Evolutionary conservation across 2,113 vertebrate species (phyloP).

Genomic region (Tachuris rubrigastra): DNA sequence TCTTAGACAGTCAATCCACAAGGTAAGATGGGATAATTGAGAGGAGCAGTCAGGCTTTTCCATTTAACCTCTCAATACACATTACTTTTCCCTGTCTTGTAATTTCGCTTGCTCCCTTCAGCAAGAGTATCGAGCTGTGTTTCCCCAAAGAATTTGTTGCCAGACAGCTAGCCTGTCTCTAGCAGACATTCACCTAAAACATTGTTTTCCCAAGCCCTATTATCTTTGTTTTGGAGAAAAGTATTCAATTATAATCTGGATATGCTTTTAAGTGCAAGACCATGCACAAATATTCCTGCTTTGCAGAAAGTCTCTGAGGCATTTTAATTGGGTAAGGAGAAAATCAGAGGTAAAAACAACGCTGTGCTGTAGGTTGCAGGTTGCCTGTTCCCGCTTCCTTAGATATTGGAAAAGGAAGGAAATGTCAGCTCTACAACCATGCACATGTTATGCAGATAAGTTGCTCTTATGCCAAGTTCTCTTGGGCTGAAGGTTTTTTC

Average conservation of each 20-base stretch:
- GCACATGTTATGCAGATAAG: not conserved
- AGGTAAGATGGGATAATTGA: not conserved
- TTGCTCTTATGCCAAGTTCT: not conserved
- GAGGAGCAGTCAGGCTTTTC: not conserved
- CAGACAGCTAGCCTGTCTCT: not conserved
- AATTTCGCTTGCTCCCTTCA: constrained; percentile 2
- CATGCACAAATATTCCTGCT: not conserved
- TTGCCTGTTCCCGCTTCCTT: not conserved
- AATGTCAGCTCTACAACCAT: not conserved
- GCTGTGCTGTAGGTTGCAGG: not conserved
- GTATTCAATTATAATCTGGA: not conserved
- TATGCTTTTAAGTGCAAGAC: not conserved
- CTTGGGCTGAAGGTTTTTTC: not conserved
- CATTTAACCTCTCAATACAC: not conserved
- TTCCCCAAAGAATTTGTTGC: constrained; percentile 19
- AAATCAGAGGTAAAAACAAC: not conserved
- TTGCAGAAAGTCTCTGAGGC: not conserved
- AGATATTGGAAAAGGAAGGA: rapidly evolving
- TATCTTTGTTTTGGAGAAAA: not conserved
- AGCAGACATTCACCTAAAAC: not conserved
- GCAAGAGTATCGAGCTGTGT: not conserved
- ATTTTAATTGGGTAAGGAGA: not conserved
- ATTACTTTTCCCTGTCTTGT: not conserved
- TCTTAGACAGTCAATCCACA: not conserved
- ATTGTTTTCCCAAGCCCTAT: not conserved